Percentiles rank a stretch among this genome's conserved stretches.
These are phyloP conservation scores for Mirza zaza DNA, from an alignment of 2,113 vertebrate species.

Conservation along the genomic window DNA sequence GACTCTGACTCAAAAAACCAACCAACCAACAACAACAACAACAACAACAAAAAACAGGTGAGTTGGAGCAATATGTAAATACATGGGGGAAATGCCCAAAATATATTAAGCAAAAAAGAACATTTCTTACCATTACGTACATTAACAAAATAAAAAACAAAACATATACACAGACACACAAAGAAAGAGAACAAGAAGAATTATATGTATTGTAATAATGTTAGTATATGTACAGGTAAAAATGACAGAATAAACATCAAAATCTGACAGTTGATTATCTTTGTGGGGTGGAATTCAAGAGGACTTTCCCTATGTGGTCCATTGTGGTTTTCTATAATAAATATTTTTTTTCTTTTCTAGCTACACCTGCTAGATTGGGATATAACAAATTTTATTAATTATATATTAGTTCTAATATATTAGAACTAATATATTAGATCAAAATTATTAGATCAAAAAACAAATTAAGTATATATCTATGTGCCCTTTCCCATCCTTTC, in stretches of 20 bases:
- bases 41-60: background rate
- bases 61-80: background rate
- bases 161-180: background rate
- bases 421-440: too few species aligned
- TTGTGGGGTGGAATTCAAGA: background rate
- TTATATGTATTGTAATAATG: background rate
- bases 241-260: conserved; percentile 19
- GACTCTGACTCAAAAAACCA: too few species aligned
- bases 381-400: background rate
- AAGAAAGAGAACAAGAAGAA: background rate
- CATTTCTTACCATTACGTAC: background rate
- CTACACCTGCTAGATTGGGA: too few species aligned
- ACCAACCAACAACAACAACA: too few species aligned
- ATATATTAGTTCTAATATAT: background rate
- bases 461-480: background rate
- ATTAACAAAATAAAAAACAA: background rate
- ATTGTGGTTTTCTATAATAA: background rate
- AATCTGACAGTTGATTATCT: background rate
- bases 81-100: background rate
- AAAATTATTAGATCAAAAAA: conserved; percentile 29
- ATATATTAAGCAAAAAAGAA: background rate
- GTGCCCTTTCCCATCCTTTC: background rate
- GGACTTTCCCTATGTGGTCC: background rate
- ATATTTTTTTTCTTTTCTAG: background rate
- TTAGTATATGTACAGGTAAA: background rate